Conservation (phyloP, 1,140 invertebrate genomes). For the Ericerus pela region DNA sequence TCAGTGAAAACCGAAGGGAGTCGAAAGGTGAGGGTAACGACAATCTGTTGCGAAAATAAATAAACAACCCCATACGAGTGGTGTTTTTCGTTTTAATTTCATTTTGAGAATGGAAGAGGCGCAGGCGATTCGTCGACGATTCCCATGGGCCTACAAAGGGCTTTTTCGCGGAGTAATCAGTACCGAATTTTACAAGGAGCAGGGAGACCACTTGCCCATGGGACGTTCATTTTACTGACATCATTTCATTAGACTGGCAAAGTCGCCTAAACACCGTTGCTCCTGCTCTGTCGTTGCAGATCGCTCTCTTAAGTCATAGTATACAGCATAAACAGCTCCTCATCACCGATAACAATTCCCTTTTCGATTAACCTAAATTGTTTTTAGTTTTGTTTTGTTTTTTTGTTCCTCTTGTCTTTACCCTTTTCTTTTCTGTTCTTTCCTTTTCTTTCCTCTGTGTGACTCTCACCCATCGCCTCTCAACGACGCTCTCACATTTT, state of each 20-base stretch:
- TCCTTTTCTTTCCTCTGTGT: too few species aligned
- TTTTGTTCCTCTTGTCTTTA: too few species aligned
- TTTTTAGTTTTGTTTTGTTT: too few species aligned
- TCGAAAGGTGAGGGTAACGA: conserved; percentile 1
- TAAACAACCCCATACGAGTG: conserved; percentile 1
- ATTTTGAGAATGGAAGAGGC: not conserved
- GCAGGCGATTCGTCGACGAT: not conserved
- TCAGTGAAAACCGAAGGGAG: too few species aligned
- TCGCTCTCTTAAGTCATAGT: conserved; percentile 3
- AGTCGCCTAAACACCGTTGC: conserved; percentile 9
- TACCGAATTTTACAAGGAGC: not conserved
- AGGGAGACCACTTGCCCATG: not conserved
- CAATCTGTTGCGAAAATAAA: conserved; percentile 4
- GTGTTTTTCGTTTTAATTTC: conserved; percentile 9
- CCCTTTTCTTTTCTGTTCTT: too few species aligned
- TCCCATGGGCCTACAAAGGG: conserved; percentile 2
- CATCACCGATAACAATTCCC: conserved; percentile 7
- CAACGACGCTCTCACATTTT: too few species aligned
- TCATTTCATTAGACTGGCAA: conserved; percentile 5
- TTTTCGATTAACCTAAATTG: conserved; percentile 11
- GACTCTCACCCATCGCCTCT: too few species aligned
- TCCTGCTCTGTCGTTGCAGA: not conserved
- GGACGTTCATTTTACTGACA: conserved; percentile 8
- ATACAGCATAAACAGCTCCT: not conserved
- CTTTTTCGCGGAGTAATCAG: conserved; percentile 6